Evolutionary conservation across 2,113 vertebrate genomes (phyloP).

Genomic region (Bos taurus): DNA sequence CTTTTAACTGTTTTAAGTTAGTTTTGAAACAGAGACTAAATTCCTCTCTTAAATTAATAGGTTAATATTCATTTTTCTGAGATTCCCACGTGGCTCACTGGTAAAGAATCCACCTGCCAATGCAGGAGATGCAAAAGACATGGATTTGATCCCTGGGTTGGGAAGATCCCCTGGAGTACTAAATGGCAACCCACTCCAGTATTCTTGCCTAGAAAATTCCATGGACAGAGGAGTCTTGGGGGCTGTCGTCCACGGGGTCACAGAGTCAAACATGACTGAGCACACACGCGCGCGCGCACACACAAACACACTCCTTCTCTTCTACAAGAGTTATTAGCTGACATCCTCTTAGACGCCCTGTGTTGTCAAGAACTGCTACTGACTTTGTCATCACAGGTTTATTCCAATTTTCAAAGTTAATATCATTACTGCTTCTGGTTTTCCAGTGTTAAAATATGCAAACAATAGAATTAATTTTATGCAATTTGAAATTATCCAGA

Average conservation of each 20-base stretch:
- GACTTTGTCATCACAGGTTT: conserved; percentile 37
- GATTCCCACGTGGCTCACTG: background rate
- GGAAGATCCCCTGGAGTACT: background rate
- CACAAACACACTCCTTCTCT: background rate
- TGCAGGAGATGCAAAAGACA: background rate
- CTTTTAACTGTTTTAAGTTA: background rate
- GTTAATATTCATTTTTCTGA: background rate
- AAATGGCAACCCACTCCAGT: background rate
- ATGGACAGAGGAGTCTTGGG: background rate
- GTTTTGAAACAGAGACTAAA: background rate
- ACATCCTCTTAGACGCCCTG: background rate
- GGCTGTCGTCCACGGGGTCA: background rate
- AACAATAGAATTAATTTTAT: background rate
- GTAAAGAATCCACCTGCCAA: background rate
- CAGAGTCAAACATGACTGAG: background rate
- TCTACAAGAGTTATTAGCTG: background rate
- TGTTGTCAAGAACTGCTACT: background rate
- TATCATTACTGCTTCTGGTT: conserved; percentile 21
- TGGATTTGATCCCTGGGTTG: background rate
- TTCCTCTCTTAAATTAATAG: background rate
- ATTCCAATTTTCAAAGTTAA: conserved; percentile 54
- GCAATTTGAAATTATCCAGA: background rate
- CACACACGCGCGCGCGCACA: rapidly evolving
- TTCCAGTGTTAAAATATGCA: conserved; percentile 18
- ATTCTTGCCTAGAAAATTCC: background rate